Percentiles rank a stretch among this genome's conserved stretches.
These are phyloP conservation scores for Astyanax mexicanus DNA, from an alignment of 2,797 vertebrate species.

Conservation along the genomic window DNA sequence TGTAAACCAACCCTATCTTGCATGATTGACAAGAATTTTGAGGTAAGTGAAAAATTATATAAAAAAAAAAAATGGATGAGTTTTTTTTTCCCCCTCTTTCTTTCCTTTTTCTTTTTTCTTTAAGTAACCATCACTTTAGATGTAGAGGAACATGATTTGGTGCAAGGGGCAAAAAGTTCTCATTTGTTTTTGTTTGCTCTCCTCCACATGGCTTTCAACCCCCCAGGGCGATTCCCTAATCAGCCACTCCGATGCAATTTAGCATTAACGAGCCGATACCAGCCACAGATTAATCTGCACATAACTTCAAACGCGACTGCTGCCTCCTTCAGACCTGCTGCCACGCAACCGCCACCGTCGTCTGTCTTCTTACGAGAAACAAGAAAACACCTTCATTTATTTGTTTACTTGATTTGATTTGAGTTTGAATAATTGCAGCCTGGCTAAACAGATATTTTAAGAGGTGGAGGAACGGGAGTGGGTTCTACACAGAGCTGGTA, in stretches of 20 bases:
- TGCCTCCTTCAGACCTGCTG: slow-evolving; percentile 29
- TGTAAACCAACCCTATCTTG: not conserved
- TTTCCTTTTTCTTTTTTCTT: not conserved
- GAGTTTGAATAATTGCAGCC: not conserved
- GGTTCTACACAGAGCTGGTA: not conserved
- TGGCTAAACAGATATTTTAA: slow-evolving; percentile 3
- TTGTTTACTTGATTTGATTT: slow-evolving; percentile 19
- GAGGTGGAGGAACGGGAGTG: not conserved
- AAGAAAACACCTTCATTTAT: not conserved
- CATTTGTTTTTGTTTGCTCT: slow-evolving; percentile 53
- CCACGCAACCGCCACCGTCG: too few species aligned
- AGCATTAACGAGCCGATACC: slow-evolving; percentile 52
- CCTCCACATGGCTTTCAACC: slow-evolving; percentile 19
- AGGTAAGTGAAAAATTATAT: not conserved
- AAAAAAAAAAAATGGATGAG: too few species aligned
- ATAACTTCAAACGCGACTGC: slow-evolving; percentile 33
- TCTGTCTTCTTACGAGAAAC: not conserved
- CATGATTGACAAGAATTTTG: not conserved
- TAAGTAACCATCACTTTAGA: not conserved
- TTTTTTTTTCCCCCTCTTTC: too few species aligned
- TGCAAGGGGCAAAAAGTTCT: slow-evolving; percentile 5
- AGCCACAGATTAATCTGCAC: slow-evolving; percentile 41
- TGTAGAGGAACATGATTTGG: not conserved
- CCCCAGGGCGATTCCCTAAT: slow-evolving; percentile 35
- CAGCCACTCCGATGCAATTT: slow-evolving; percentile 44